Evolutionary conservation across 2,888 invertebrate species (phyloP), one percentile per base, ranked within the genome.

Genomic region (Heliconius cydno): DNA sequence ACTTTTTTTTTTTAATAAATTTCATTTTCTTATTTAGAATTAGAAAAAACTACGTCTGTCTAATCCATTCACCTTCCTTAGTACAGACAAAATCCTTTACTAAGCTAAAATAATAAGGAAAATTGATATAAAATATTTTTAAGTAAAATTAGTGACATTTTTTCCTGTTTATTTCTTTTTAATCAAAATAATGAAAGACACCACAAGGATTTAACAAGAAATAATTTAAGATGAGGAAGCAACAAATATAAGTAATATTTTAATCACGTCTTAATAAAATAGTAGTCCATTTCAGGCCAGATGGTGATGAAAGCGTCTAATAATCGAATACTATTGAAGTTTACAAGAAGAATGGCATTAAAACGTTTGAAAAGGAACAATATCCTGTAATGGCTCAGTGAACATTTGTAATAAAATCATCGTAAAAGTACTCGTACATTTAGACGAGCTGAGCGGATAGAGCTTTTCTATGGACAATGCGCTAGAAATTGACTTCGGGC

Each of bases 401-500:
- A 71, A 76, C 67, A 79, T 77, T 76, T 76, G 76, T 79, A 77
- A 81, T 79, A 79, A 80, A 82, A 82, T 82, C 66, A 80, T 79
- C 67, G 77, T 79, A 75, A 76, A 80, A 80, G 76, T 76, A 68
- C 68, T 68, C 38, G 68, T 41, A 76, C 78, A 75, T 80, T 73
- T 78, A 77, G 72, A 68, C 67, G 78, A 66, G 79, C 67, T 65
- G 76, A 77, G 72, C 74, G 79, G 76, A 82, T 80, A 46, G 78
- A 75, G 67, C 79, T 79, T 84, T 86, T 88, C 84, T 81, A 79
- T 84, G 90, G 89, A 91, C 92, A 92, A 91, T 92, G 87, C 88
- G 89, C 86, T 86, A 86, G 87, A 89, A 92, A 92, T 92, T 92
- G 92, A 92, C 92, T 92, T 88, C 88, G 88, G 92, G 92, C 90